These are phyloP conservation scores for Caprella mutica DNA, from an alignment of 2,888 invertebrate species.

Conservation along the genomic window DNA sequence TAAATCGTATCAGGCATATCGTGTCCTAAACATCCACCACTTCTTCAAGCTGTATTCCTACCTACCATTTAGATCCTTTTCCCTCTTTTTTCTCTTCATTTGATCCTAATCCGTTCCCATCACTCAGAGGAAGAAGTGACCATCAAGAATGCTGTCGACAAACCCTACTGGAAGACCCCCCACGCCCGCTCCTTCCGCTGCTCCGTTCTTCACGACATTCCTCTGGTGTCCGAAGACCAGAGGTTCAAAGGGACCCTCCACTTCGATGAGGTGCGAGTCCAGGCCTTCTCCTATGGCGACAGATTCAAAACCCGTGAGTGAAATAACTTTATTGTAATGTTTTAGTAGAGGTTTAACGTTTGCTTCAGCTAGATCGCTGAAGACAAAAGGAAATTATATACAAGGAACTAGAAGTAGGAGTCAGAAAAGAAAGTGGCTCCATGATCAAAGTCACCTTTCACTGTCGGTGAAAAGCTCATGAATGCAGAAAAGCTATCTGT, in stretches of 20 bases:
- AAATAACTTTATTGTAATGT: neutral
- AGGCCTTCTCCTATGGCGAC: constrained; percentile 19
- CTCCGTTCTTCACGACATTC: constrained; percentile 27
- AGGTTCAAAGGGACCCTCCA: constrained; percentile 22
- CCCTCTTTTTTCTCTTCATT: neutral
- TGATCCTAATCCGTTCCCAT: too few species aligned
- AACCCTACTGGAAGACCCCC: constrained; percentile 25
- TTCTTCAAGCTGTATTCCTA: neutral
- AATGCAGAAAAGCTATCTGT: too few species aligned
- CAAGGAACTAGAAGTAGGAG: too few species aligned
- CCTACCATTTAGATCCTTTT: neutral
- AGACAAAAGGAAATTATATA: too few species aligned
- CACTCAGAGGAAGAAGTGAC: constrained; percentile 17
- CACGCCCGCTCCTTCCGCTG: constrained; percentile 29
- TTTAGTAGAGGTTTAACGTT: neutral
- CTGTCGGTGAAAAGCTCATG: neutral
- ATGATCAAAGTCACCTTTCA: neutral
- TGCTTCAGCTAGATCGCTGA: neutral
- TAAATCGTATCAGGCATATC: neutral
- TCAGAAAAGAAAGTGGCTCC: neutral
- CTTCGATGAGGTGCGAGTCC: constrained; percentile 32
- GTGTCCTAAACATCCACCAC: neutral
- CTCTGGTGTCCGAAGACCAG: constrained; percentile 16
- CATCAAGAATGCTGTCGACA: constrained; percentile 13
- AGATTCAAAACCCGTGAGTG: constrained; percentile 29